Base-by-base conservation (phyloP, 2,113 vertebrate species). In the Myiozetetes cayanensis region DNA sequence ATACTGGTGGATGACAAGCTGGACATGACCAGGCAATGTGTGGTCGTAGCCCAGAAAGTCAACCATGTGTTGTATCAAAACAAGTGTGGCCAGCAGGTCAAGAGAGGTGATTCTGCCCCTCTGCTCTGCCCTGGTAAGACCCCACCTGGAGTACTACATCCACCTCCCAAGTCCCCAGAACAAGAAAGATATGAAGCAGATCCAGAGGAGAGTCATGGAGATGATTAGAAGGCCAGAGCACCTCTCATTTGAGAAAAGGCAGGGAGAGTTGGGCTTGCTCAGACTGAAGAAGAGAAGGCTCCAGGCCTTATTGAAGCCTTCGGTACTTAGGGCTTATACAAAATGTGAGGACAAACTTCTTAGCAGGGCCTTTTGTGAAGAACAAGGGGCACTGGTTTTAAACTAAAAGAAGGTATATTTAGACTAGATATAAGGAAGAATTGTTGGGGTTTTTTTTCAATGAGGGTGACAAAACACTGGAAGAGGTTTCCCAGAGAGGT, bases 381-480 rank as follows among this genome's bases (percentile, higher is more conserved):
- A 31, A 56, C 27, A 47, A 55, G 59, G 10, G 14, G 5, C 6
- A 71, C 33, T 37, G 4, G 6, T 71, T 63, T 84, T 37, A 63
- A 84, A 56, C 6, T 14, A 14, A 63, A 70, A 33, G 30, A 63
- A 31, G 11, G 12, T 49, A 62, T 25, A 55, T 81, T 55, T 49
- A 56, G 27, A 19, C 31, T 22, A 25, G 55, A 14, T 62, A 39
- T 14, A 56, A n/a, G 31, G 31, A 68, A 55, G 53, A 31, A 33
- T 44, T 58, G 56, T 55, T 67, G 72, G 37, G 37, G 37, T 41
- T 41, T 41, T 41, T 12, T 41, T 41, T 39, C 20, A n/a, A 5
- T 27, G 17, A 28, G 3, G 4, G 4, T 31, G 33, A 17, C 65
- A 50, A 65, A 70, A 46, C 0, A 0, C 17, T 58, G 30, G 24